phyloP scores from a whole-genome alignment of 2,113 vertebrate species.

The Heteronetta atricapilla region DNA sequence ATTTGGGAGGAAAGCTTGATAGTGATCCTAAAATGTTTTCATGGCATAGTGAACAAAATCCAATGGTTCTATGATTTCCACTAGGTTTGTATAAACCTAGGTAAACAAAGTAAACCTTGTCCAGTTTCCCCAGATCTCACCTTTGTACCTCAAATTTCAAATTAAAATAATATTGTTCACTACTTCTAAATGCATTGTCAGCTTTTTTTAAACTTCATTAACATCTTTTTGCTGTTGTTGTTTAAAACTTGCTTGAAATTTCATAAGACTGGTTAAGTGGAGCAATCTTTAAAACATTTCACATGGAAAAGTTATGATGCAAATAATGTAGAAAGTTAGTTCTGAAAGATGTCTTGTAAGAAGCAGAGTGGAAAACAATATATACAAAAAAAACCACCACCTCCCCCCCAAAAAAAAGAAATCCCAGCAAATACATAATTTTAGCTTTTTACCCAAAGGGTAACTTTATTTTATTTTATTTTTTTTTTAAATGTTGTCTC shows the following conservation, averaged over 20 bases:
- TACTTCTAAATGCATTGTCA: not conserved
- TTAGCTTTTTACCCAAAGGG: not conserved
- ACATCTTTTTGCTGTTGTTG: not conserved
- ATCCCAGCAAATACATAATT: not conserved
- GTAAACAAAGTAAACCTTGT: not conserved
- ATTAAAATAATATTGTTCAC: not conserved
- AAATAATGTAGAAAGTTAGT: not conserved
- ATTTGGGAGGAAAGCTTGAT: not conserved
- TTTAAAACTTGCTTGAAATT: not conserved
- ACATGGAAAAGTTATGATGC: not conserved
- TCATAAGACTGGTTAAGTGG: not conserved
- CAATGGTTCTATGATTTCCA: not conserved
- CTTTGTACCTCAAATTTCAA: not conserved
- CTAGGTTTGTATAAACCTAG: not conserved
- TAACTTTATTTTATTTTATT: not conserved
- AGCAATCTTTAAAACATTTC: not conserved
- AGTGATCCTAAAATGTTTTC: not conserved
- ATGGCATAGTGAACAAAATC: not conserved
- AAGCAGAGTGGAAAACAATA: not conserved
- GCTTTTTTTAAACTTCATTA: not conserved
- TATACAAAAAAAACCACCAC: not conserved
- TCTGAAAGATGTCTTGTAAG: not conserved
- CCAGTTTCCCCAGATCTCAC: not conserved
- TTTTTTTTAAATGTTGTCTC: slow-evolving; percentile 10
- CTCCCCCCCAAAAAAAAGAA: no score